phyloP scores from a whole-genome alignment of 1,140 invertebrate genomes.

The Camponotus floridanus region DNA sequence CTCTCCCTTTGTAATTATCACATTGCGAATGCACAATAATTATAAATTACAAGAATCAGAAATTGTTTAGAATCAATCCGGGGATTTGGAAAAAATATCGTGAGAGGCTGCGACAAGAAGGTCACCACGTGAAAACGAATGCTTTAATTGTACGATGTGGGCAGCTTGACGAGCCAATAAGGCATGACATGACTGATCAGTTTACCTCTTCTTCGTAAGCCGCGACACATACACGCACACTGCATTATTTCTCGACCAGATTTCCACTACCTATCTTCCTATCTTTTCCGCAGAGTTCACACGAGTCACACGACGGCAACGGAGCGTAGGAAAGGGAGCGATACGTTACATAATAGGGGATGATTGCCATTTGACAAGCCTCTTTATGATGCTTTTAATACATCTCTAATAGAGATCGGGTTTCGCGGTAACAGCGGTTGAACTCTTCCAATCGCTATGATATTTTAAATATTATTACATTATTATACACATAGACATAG shows the following conservation, averaged over 20 bases:
- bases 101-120: conserved; percentile 65
- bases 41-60: not conserved
- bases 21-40: too few relatives aligned
- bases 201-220: conserved; percentile 74
- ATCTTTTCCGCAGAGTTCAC: conserved; percentile 82
- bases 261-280: conserved; percentile 78
- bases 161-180: conserved; percentile 83
- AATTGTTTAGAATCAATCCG: not conserved
- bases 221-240: not conserved
- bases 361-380: conserved; percentile 84
- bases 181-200: conserved; percentile 83
- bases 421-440: conserved; percentile 47
- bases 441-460: not conserved
- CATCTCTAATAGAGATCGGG: conserved; percentile 75
- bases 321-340: conserved; percentile 72
- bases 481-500: not conserved
- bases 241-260: conserved; percentile 72
- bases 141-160: conserved; percentile 81
- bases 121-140: conserved; percentile 70
- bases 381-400: conserved; percentile 76
- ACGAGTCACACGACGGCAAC: conserved; percentile 73
- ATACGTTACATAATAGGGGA: conserved; percentile 82
- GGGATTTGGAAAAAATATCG: conserved; percentile 55
- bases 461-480: conserved; percentile 21
- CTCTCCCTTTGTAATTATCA: too few relatives aligned